Conservation (phyloP, 2,888 invertebrate species). For the Macroteleia sp. region DNA sequence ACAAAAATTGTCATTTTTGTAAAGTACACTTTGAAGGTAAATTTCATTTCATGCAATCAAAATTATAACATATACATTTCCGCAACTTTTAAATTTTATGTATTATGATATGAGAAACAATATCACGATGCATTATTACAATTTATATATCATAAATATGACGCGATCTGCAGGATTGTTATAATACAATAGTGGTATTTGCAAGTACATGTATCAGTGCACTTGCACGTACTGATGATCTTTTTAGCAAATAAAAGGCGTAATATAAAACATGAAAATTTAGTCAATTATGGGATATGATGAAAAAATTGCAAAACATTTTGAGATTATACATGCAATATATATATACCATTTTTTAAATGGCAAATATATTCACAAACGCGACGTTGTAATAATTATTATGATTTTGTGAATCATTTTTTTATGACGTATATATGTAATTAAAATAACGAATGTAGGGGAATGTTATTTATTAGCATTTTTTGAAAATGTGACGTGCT, state of each 20-base stretch:
- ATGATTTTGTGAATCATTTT: conserved; percentile 42
- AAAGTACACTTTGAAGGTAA: conserved; percentile 34
- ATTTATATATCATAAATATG: conserved; percentile 28
- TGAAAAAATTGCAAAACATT: conserved; percentile 67
- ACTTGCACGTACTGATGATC: conserved; percentile 70
- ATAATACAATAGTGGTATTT: conserved; percentile 31
- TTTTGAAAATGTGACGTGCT: conserved; percentile 41
- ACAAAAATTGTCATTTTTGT: conserved; percentile 10
- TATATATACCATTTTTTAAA: conserved; percentile 71
- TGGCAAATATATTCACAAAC: conserved; percentile 55
- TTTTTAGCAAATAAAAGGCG: conserved; percentile 72
- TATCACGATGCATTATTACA: conserved; percentile 35
- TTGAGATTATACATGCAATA: conserved; percentile 65
- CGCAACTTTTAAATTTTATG: neutral
- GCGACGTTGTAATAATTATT: conserved; percentile 63
- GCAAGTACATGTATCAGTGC: conserved; percentile 60
- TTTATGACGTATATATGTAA: conserved; percentile 58
- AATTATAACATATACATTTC: conserved; percentile 17
- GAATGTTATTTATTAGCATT: conserved; percentile 38
- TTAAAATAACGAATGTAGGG: conserved; percentile 41
- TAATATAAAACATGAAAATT: conserved; percentile 74
- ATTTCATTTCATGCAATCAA: conserved; percentile 27
- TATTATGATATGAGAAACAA: neutral
- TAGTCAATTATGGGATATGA: conserved; percentile 78
- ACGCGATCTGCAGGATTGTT: conserved; percentile 43